Conservation (phyloP, 2,113 vertebrate species). For the Chaetura pelagica region DNA sequence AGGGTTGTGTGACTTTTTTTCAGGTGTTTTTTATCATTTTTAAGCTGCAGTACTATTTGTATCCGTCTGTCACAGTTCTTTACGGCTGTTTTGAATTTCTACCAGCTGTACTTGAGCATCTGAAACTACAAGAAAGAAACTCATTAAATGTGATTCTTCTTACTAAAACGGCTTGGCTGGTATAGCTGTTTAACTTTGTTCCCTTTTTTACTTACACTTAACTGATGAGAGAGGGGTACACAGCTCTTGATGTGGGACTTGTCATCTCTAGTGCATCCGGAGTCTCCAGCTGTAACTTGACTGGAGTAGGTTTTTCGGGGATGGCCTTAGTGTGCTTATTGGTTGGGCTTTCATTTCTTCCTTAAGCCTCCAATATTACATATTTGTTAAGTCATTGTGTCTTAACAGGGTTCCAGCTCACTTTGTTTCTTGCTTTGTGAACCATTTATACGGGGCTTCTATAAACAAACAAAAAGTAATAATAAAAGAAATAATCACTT, state of each 20-base stretch:
- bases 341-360: background rate
- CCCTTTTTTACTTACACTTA: slow-evolving; percentile 18
- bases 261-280: background rate
- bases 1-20: slow-evolving; percentile 78
- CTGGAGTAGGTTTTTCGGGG: slow-evolving; percentile 21
- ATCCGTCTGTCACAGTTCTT: slow-evolving; percentile 81
- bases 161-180: slow-evolving; percentile 79
- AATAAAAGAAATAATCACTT: background rate
- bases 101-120: slow-evolving; percentile 83
- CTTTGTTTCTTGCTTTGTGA: slow-evolving; percentile 53
- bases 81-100: slow-evolving; percentile 84
- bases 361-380: background rate
- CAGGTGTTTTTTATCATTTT: slow-evolving; percentile 84
- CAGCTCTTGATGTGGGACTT: slow-evolving; percentile 1
- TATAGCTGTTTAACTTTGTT: slow-evolving; percentile 76
- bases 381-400: background rate
- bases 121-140: slow-evolving; percentile 82
- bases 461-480: background rate
- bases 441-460: slow-evolving; percentile 8
- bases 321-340: background rate
- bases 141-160: slow-evolving; percentile 85
- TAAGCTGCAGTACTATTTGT: slow-evolving; percentile 85
- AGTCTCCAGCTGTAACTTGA: slow-evolving; percentile 12
- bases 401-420: background rate
- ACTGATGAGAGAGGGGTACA: background rate